These are phyloP conservation scores for Sarcophaga rosellei DNA, from an alignment of 2,888 invertebrate genomes.

Conservation along the genomic window DNA sequence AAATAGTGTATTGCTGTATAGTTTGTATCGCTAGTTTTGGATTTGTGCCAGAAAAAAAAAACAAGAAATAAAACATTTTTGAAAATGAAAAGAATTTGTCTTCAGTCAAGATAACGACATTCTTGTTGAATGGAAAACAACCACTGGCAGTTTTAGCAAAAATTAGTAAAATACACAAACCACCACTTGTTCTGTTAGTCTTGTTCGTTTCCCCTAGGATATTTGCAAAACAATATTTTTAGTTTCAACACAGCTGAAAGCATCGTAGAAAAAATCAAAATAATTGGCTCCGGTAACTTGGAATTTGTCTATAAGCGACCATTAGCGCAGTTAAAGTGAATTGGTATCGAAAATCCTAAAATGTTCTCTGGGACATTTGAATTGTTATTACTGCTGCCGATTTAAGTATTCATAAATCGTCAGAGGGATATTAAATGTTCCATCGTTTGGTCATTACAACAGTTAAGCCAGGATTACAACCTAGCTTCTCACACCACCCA, in stretches of 20 bases:
- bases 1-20: not conserved
- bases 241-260: not conserved
- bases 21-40: not conserved
- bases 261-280: not conserved
- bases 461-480: no score
- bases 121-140: conserved; percentile 58
- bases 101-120: conserved; percentile 40
- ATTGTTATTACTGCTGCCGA: no score
- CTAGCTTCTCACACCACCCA: no score
- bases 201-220: not conserved
- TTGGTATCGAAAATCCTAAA: not conserved
- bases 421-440: no score
- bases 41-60: not conserved
- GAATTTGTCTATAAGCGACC: no score
- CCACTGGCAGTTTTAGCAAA: conserved; percentile 60
- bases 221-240: not conserved
- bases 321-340: not conserved
- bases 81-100: conserved; percentile 36
- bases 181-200: not conserved
- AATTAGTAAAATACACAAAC: conserved; percentile 16
- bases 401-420: no score
- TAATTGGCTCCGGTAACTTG: not conserved
- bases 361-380: no score
- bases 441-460: no score
- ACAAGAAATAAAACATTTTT: not conserved